Conservation (phyloP, 2,797 vertebrate species). For the Hybognathus amarus region DNA sequence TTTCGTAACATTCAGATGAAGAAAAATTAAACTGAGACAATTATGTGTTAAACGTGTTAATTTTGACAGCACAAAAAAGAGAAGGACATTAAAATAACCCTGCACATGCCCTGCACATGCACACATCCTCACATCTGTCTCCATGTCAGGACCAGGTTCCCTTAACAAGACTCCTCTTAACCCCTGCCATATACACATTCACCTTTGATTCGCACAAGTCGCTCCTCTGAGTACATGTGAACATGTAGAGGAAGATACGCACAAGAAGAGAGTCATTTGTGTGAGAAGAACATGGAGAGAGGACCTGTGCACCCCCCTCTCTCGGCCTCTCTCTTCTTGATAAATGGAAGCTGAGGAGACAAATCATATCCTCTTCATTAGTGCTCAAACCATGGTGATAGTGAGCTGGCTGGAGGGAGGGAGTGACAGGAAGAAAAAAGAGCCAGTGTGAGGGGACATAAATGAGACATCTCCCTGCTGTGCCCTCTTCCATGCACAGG, state of each 20-base stretch:
- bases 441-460: constrained; percentile 44
- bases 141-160: constrained; percentile 4
- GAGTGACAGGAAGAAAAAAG: constrained; percentile 27
- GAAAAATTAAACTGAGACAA: too few relatives aligned
- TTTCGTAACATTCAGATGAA: too few relatives aligned
- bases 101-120: background rate
- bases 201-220: constrained; percentile 34
- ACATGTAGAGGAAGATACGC: background rate
- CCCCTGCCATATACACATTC: background rate
- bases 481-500: constrained; percentile 29
- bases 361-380: constrained; percentile 82
- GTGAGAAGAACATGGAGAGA: background rate
- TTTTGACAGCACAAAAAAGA: background rate
- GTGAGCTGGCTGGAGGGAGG: constrained; percentile 17
- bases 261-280: background rate
- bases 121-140: constrained; percentile 7
- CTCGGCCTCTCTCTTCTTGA: constrained; percentile 49
- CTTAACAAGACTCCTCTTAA: constrained; percentile 13
- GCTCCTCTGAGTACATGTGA: background rate
- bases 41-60: too few relatives aligned
- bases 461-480: constrained; percentile 46
- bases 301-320: background rate
- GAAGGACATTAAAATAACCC: background rate
- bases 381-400: constrained; percentile 71
- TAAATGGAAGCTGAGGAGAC: constrained; percentile 76